Conservation (phyloP, 2,797 vertebrate species). For the Dendrocincla tyrannina region DNA sequence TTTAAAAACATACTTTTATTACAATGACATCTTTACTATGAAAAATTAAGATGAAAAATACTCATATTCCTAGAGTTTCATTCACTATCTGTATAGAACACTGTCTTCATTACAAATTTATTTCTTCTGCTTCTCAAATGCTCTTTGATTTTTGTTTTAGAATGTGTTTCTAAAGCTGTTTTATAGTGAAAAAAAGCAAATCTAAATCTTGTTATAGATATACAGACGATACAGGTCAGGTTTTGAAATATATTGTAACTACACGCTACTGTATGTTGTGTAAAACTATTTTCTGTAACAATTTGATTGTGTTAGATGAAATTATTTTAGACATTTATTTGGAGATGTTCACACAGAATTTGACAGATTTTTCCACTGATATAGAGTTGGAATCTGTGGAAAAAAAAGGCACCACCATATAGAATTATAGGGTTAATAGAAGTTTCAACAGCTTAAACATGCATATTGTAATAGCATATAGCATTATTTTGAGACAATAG, state of each 20-base stretch:
- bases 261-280: neutral
- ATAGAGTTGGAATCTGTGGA: neutral
- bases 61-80: neutral
- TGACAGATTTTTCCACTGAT: neutral
- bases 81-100: neutral
- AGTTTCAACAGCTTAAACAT: neutral
- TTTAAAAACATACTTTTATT: slow-evolving; percentile 33
- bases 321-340: neutral
- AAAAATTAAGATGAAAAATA: neutral
- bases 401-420: accelerated
- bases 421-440: neutral
- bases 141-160: neutral
- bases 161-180: neutral
- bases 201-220: neutral
- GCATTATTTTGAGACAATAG: neutral
- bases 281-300: neutral
- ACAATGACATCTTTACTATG: slow-evolving; percentile 22
- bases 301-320: neutral
- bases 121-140: neutral
- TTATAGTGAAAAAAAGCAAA: neutral
- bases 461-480: neutral
- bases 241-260: neutral
- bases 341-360: neutral
- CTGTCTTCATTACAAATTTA: neutral
- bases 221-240: neutral